Conservation (phyloP, 1,140 invertebrate genomes). For the Teleopsis dalmanni region DNA sequence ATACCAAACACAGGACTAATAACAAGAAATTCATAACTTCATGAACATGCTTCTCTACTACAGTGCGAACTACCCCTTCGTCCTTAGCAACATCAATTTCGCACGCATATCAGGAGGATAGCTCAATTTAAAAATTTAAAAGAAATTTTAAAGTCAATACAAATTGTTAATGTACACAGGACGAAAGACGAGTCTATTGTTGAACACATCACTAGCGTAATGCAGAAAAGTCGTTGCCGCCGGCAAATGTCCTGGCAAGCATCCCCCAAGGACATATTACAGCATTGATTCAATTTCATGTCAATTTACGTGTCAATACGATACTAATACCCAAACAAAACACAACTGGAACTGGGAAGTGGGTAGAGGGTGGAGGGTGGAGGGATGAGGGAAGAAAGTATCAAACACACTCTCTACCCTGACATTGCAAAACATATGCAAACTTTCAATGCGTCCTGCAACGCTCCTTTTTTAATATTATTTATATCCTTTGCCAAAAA, state of each 20-base stretch:
- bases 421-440: too few species aligned
- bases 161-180: not conserved
- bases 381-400: too few species aligned
- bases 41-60: too few species aligned
- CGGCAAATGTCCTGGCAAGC: not conserved
- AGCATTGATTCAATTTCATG: conserved; percentile 46
- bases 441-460: too few species aligned
- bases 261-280: conserved; percentile 41
- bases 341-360: not conserved
- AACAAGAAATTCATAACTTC: too few species aligned
- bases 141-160: conserved; percentile 16
- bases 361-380: too few species aligned
- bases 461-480: too few species aligned
- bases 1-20: too few species aligned
- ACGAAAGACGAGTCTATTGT: not conserved
- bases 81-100: not conserved
- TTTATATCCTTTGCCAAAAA: too few species aligned
- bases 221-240: not conserved
- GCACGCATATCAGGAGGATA: too few species aligned
- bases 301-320: conserved; percentile 46
- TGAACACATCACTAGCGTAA: not conserved
- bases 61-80: too few species aligned
- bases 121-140: conserved; percentile 13
- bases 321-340: conserved; percentile 35
- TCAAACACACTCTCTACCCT: too few species aligned